Base-by-base conservation (phyloP, 2,888 invertebrate species). In the Sphaeridia pumilis region DNA sequence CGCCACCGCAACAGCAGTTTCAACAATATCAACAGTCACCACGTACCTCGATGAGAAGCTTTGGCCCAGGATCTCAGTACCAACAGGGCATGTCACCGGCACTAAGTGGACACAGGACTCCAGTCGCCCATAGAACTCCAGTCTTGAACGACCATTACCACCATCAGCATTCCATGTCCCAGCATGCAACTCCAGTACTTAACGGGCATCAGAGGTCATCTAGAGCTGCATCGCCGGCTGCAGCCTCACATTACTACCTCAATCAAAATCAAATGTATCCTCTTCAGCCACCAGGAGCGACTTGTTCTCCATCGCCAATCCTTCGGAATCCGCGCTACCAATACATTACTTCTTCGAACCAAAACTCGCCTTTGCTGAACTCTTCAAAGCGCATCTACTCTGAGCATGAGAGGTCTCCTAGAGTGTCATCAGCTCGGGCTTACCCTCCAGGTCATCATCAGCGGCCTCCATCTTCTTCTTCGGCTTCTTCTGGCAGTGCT, bases 331-430 rank as follows among this genome's bases (percentile, higher is more conserved):
- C 62, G 3, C 56, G 63, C 31, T 64, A 63, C 49, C 64, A 65
- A 50, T 63, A 65, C 52, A 63, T 65, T 28, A 54, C 63, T 12
- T 65, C 64, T 25, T 63, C 63, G 55, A 65, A 65, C 61, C 63
- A 65, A 56, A 65, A 63, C 57, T 65, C 64, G 41, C 64, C 64
- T 28, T 41, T 65, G 52, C 57, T 64, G 44, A 63, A 60, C 46
- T 57, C 42, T 36, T 20, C 12, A 20, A 38, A 38, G 17, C 7
- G 38, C 12, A 5, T 38, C 17, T 5, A 38, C 38, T 17, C 38
- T 14, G 38, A 38, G 10, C 20, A 17, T 38, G 38, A 38, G 5
- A 31, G 10, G 14, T 14, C 14, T 7, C 31, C 31, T 14, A 31
- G 10, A n/a, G n/a, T n/a, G n/a, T n/a, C n/a, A n/a, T n/a, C n/a